Conservation (phyloP, 2,888 invertebrate genomes). For the Pseudanteris insignis region DNA sequence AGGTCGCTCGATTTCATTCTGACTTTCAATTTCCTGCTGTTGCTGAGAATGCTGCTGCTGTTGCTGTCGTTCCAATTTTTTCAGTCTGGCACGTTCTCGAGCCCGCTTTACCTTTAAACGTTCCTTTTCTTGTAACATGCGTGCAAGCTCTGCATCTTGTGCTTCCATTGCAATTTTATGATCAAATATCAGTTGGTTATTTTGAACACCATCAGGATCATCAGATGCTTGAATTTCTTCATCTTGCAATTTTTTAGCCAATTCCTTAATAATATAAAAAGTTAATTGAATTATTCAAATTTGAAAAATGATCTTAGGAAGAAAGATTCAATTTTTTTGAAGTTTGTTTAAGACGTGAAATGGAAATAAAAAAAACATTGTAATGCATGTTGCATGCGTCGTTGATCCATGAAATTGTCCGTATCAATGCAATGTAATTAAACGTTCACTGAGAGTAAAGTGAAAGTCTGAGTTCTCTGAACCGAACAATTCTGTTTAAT, state of each 20-base stretch:
- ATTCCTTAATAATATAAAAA: slow-evolving; percentile 67
- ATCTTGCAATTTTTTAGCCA: slow-evolving; percentile 80
- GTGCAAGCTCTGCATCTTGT: slow-evolving; percentile 81
- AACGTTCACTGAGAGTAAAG: slow-evolving; percentile 27
- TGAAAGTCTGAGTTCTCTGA: slow-evolving; percentile 36
- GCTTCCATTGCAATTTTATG: slow-evolving; percentile 80
- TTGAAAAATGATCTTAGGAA: no score
- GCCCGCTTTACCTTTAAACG: slow-evolving; percentile 76
- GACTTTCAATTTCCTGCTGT: slow-evolving; percentile 68
- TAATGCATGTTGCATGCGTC: slow-evolving; percentile 1
- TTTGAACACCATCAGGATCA: slow-evolving; percentile 65
- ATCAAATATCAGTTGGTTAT: slow-evolving; percentile 66
- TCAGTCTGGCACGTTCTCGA: slow-evolving; percentile 72
- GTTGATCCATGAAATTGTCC: slow-evolving; percentile 21
- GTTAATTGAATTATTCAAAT: slow-evolving; percentile 1
- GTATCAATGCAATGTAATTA: slow-evolving; percentile 17
- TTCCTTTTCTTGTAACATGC: slow-evolving; percentile 80
- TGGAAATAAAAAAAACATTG: no score
- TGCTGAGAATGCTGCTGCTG: slow-evolving; percentile 72
- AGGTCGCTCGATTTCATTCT: slow-evolving; percentile 57
- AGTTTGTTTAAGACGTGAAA: no score
- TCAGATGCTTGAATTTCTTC: slow-evolving; percentile 72
- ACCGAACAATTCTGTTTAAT: slow-evolving; percentile 33
- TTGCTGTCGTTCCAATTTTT: slow-evolving; percentile 67
- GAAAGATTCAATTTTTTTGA: no score